These are phyloP conservation scores for Anabacerthia variegaticeps DNA, from an alignment of 2,797 vertebrate species.

Conservation along the genomic window DNA sequence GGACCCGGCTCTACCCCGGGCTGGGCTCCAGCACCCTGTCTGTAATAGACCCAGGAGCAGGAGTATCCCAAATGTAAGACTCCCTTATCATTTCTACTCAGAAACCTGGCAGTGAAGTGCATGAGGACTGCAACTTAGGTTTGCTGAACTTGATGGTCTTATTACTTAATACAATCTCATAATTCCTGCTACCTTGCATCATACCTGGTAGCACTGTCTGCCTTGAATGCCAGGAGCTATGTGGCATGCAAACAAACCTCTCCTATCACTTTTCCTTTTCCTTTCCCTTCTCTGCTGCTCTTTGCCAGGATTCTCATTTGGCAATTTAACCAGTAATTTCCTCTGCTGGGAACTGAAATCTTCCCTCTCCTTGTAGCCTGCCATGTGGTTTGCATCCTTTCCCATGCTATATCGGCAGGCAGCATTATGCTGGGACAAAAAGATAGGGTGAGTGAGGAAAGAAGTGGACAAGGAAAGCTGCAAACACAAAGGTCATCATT, in stretches of 20 bases:
- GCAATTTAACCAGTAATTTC: neutral
- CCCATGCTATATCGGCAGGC: neutral
- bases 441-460: neutral
- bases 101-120: neutral
- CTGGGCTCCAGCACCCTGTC: neutral
- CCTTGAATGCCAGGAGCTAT: neutral
- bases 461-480: neutral
- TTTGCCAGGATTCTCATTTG: neutral
- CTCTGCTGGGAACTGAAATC: neutral
- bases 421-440: accelerated
- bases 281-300: neutral
- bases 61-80: neutral
- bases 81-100: neutral
- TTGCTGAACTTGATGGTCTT: neutral
- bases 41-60: neutral
- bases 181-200: neutral
- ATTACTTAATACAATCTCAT: neutral
- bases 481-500: neutral
- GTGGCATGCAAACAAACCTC: neutral
- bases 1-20: accelerated
- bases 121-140: neutral
- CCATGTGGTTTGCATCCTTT: neutral
- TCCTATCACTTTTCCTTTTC: neutral
- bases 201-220: neutral
- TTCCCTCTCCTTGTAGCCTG: neutral